Percentiles rank a stretch among this genome's conserved stretches.
Conservation (phyloP, 2,888 invertebrate genomes). For the Orchesella flavescens region DNA sequence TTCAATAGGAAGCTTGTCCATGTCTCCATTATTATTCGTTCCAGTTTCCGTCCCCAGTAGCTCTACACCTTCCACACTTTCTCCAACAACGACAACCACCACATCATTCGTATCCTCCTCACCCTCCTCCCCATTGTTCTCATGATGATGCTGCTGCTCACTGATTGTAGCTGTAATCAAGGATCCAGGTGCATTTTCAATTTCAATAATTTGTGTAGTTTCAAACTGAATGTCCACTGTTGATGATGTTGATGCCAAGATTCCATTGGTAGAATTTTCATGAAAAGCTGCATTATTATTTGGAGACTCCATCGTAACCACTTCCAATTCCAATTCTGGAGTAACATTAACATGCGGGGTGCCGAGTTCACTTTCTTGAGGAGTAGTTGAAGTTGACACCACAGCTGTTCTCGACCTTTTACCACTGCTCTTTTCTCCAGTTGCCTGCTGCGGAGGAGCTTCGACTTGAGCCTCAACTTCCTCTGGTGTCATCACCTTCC, state of each 20-base stretch:
- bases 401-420: no score
- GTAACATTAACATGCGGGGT: no score
- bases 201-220: not conserved
- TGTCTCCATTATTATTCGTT: not conserved
- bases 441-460: no score
- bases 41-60: not conserved
- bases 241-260: no score
- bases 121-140: not conserved
- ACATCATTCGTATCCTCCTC: not conserved
- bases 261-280: no score
- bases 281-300: no score
- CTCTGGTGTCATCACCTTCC: not conserved
- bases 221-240: no score
- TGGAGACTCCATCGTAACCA: no score
- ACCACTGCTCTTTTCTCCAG: not conserved
- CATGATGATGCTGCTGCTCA: no score
- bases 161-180: not conserved
- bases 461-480: not conserved
- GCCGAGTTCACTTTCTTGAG: no score
- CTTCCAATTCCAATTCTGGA: no score
- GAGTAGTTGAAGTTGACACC: not conserved
- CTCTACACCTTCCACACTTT: not conserved
- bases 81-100: not conserved
- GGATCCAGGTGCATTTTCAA: not conserved
- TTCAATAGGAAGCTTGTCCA: constrained; percentile 14